Evolutionary conservation across 2,797 vertebrate genomes (phyloP), one percentile per base, ranked within the genome.

Genomic region (Enteromius treurensis): DNA sequence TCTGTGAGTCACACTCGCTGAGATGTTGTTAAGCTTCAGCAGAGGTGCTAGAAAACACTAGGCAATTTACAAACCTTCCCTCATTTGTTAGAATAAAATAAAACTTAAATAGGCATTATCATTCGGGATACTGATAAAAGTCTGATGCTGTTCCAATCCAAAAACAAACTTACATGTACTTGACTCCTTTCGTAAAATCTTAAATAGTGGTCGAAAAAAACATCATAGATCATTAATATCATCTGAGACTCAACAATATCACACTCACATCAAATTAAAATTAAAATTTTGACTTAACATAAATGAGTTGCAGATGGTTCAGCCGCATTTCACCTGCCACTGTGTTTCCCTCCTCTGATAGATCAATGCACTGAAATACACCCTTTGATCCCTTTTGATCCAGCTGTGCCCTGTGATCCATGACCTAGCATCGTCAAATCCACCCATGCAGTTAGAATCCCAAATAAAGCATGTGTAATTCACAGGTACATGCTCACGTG

Each of bases 341-440:
- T 85, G 88, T 80, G 68, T 82, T 78, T 79, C 75, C 80, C 89
- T 83, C 85, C 79, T 85, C 85, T 84, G 68, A 68, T 81, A 78
- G 86, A 91, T 89, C 87, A 89, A 15, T 84, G 64, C 60, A 80
- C 89, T 81, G 86, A 69, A 89, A 88, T 88, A 89, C 90, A 91
- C 86, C 83, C 76, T 82, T 83, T 88, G 77, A 86, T 88, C 79
- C 77, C 80, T 81, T 85, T 84, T 81, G 75, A 86, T 85, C 80
- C 77, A 65, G 82, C 85, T 82, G 81, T 80, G 55, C 77, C 10
- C 77, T 82, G 34, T 62, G 65, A 87, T 87, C 49, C 80, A 85
- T 85, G 89, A 82, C 70, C 78, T 81, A 64, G 60, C 51, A 45
- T 82, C 47, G 76, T 69, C 53, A 83, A 69, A 89, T 84, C 81